Percentiles rank a stretch among this genome's conserved stretches.
Evolutionary conservation across 2,888 invertebrate species (phyloP).

Genomic region (Nephrotoma appendiculata): DNA sequence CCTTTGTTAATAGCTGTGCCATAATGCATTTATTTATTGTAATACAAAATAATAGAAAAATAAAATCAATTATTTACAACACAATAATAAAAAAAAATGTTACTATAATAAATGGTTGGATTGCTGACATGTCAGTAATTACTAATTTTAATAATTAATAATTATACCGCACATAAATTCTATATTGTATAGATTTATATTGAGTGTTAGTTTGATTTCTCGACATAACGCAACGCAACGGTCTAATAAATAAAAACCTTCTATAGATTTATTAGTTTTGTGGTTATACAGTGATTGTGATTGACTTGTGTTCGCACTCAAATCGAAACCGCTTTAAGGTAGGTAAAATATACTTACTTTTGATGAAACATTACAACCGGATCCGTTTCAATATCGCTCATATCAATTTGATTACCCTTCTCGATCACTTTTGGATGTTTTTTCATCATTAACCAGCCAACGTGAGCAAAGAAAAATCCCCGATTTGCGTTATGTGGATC

Average conservation of each 20-base stretch:
- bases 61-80: not conserved
- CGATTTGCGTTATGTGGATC: constrained; percentile 70
- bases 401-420: constrained; percentile 65
- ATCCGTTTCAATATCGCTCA: constrained; percentile 64
- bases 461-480: constrained; percentile 85
- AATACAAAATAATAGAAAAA: not conserved
- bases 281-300: not conserved
- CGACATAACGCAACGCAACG: not conserved
- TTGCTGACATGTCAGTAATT: not conserved
- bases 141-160: not conserved
- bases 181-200: not conserved
- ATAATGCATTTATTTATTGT: not conserved
- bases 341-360: constrained; percentile 36
- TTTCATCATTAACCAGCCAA: constrained; percentile 83
- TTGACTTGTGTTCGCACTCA: not conserved
- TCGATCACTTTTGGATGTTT: constrained; percentile 75
- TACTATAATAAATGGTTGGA: not conserved
- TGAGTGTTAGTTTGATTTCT: not conserved
- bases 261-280: not conserved
- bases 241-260: not conserved
- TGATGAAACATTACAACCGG: constrained; percentile 65
- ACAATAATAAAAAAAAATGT: not conserved
- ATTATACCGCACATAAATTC: not conserved
- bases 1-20: not conserved
- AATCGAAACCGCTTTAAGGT: not conserved